Base-by-base conservation (phyloP, 2,888 invertebrate species). In the Hyalella azteca region DNA sequence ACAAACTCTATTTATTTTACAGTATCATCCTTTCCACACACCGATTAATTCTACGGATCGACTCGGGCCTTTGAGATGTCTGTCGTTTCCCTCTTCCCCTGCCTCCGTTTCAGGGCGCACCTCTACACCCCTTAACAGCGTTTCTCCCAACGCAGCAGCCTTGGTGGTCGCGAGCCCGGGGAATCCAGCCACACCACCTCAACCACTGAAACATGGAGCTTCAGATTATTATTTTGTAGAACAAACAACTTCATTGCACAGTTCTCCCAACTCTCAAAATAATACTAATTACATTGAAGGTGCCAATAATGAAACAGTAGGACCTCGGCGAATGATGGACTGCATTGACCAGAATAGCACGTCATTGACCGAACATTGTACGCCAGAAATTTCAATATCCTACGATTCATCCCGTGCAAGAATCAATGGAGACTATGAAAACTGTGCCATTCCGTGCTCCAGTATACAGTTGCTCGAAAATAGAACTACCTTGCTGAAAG, bases 31-130 rank as follows among this genome's bases (percentile, higher is more conserved):
- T 9, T 66, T 36, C 66, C 11, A 32, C 19, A 19, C 66, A 36
- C 15, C 66, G 36, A 4, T 36, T 3, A 66, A 19, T 15, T 15
- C 66, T 0, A 36, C 19, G 26, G 66, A 66, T 19, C 32, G 36
- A 19, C 66, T 29, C 19, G 66, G 66, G 19, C 36, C 66, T 5
- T 29, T 66, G 66, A 66, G 66, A 22, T 36, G 66, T 29, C 29
- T 66, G 36, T 66, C 66, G 7, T 66, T 66, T 66, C 39, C 39
- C 19, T 66, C 66, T 1, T 66, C 66, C 7, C 66, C 66, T 26
- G 54, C 54, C 5, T 54, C 54, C 22, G 0, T 54, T 9, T 54
- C 54, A 54, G 54, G 66, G 5, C 66, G 32, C 36, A 36, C 66
- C 36, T 36, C 66, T 22, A 32, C 66, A 22, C 66, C 66, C 15